A percentile compares a stretch with the other conserved stretches of the same genome.
Conservation (phyloP, 2,888 invertebrate genomes). For the Chrysomela aeneicollis region DNA sequence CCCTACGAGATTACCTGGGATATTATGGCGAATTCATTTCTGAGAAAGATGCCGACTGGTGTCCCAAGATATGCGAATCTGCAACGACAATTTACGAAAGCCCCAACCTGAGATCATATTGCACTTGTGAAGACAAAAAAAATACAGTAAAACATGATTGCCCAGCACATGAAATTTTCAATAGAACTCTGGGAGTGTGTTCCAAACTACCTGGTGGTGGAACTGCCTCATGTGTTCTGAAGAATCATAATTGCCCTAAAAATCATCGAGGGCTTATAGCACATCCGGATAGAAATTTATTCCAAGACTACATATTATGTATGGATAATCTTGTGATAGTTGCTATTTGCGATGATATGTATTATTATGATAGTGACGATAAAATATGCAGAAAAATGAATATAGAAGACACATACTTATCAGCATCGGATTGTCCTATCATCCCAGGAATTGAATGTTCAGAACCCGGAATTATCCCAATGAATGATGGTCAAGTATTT, state of each 20-base stretch:
- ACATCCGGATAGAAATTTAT: conserved; percentile 6
- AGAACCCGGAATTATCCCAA: not conserved
- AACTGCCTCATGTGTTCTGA: not conserved
- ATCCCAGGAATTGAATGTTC: conserved; percentile 2
- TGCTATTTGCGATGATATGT: conserved; percentile 1
- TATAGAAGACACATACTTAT: conserved; percentile 1
- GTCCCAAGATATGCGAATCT: not conserved
- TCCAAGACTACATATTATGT: conserved; percentile 6
- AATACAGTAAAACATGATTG: not conserved
- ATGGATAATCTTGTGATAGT: conserved; percentile 3
- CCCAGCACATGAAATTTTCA: conserved; percentile 5
- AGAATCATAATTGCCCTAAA: conserved; percentile 3
- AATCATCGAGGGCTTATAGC: not conserved
- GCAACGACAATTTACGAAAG: not conserved
- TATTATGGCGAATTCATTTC: conserved; percentile 10
- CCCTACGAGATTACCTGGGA: conserved; percentile 14
- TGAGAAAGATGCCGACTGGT: conserved; percentile 8
- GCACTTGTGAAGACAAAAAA: not conserved
- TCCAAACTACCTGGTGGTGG: conserved; percentile 4
- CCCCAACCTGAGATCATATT: conserved; percentile 10
- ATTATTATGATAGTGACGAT: not conserved
- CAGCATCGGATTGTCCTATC: conserved; percentile 7
- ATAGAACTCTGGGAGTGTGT: not conserved
- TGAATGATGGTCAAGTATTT: not conserved
- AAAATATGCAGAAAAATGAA: not conserved